Base-by-base conservation (phyloP, 2,888 invertebrate species). In the Tupiocoris notatus region DNA sequence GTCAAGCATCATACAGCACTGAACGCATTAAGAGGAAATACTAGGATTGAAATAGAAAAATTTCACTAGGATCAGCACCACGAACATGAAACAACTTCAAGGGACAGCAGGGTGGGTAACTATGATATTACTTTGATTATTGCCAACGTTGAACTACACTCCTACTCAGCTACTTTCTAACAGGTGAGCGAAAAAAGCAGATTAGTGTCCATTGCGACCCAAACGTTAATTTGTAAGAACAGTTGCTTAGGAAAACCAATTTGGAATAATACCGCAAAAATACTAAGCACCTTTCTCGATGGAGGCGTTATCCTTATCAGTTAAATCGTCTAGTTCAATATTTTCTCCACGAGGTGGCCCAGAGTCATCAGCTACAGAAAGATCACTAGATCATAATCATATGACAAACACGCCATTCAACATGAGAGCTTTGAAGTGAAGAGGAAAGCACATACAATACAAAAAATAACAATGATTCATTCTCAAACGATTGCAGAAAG, bases 321-420 rank as follows among this genome's bases (percentile, higher is more conserved):
- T 66, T 65, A 75, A 65, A 64, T 75, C 75, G 22, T 64, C 75
- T 22, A 75, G 75, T 24, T 75, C 75, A 75, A 75, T 65, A 75
- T 57, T 75, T 59, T 75, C 75, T 16, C 75, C 75, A 24, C 17
- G 73, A 39, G 21, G 62, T 23, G 21, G 73, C 21, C 22, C 63
- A 62, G 73, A 62, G 39, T 24, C 63, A 39, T 73, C 73, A 21
- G 73, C 73, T 73, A 73, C 39, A 73, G 73, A 58, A 62, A 73
- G 57, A 67, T 17, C 62, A 62, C 20, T 59, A 59, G 20, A 59
- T 59, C 6, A 39, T 39, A 39, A 39, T 39, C 39, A 39, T 12
- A 12, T 39, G 39, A 39, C 39, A 39, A 39, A 39, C 39, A 39
- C 39, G 12, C 39, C 39, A 39, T 39, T 39, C 39, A 39, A 39